Conservation (phyloP, 2,888 invertebrate genomes). For the Drosophila affinis region DNA sequence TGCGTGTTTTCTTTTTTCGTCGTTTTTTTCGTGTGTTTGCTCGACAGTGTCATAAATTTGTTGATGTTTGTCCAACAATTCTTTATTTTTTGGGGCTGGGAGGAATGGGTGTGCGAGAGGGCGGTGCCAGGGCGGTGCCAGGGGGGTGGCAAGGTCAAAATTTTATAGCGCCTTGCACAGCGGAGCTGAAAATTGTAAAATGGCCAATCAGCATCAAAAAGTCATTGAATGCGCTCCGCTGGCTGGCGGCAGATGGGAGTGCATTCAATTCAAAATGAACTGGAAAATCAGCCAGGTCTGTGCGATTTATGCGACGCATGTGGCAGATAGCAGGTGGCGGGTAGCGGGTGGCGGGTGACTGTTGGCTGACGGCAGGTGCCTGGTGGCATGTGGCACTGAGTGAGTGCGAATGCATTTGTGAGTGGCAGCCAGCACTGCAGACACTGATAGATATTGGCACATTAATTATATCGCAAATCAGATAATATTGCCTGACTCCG, state of each 20-base stretch:
- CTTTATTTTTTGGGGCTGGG: neutral
- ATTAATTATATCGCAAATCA: constrained; percentile 17
- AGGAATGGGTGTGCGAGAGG: neutral
- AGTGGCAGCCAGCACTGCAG: constrained; percentile 20
- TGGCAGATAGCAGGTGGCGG: neutral
- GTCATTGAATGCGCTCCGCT: constrained; percentile 6
- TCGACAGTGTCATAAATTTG: constrained; percentile 48
- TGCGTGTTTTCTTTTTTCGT: too few relatives aligned
- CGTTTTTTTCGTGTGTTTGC: constrained; percentile 24
- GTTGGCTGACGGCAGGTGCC: neutral
- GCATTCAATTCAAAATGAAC: neutral
- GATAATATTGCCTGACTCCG: neutral
- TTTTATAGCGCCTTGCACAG: constrained; percentile 19
- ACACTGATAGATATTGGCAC: constrained; percentile 20
- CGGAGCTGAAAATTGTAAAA: constrained; percentile 35
- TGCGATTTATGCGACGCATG: neutral
- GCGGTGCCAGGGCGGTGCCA: neutral
- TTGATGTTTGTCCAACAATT: constrained; percentile 44
- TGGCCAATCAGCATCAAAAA: constrained; percentile 8
- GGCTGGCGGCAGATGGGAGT: neutral
- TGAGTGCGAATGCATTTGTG: constrained; percentile 8
- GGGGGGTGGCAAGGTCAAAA: constrained; percentile 28
- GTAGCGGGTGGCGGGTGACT: neutral
- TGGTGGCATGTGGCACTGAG: neutral
- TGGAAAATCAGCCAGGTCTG: neutral